Base-by-base conservation (phyloP, 2,888 invertebrate genomes). In the Pollenia amentaria region DNA sequence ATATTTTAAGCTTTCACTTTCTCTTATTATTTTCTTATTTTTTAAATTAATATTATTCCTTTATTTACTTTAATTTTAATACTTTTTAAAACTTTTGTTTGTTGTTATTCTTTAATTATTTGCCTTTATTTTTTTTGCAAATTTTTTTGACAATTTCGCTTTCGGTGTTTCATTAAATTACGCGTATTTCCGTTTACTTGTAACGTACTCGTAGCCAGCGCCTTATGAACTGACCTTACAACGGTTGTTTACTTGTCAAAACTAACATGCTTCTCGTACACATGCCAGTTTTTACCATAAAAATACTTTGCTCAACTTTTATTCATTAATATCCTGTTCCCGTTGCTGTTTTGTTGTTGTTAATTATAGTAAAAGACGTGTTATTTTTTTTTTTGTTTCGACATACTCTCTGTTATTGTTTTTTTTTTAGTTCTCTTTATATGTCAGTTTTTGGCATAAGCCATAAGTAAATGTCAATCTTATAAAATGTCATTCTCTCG, bases 141-240 rank as follows among this genome's bases (percentile, higher is more conserved):
- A 4, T 44, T 21, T 62, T 48, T 62, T 10, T 18, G 4, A 14
- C 6, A 14, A 14, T 53, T 70, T 67, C 48, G 40, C 12, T 53
- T 51, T 67, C 11, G 11, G 12, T 9, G 6, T 51, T 53, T 16
- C 16, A 11, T 21, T 21, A 10, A 53, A 53, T 42, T 60, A 57
- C 73, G 67, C 60, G 67, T 60, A 64, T 65, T 69, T 70, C 85
- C 78, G 82, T 78, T 60, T 60, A 44, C 70, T 73, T 12, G 89
- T 88, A 89, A 88, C 89, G 90, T 89, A 88, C 87, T 88, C 89
- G 89, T 87, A 89, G 90, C 89, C 89, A 90, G 90, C 90, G 91
- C 90, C 90, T 91, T 88, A 89, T 90, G 89, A 89, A 91, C 91
- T 91, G 90, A 91, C 89, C 85, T 88, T 81, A 86, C 65, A 60